Evolutionary conservation across 2,888 invertebrate genomes (phyloP), one percentile per base, ranked within the genome.

Genomic region (Hydraecia micacea): DNA sequence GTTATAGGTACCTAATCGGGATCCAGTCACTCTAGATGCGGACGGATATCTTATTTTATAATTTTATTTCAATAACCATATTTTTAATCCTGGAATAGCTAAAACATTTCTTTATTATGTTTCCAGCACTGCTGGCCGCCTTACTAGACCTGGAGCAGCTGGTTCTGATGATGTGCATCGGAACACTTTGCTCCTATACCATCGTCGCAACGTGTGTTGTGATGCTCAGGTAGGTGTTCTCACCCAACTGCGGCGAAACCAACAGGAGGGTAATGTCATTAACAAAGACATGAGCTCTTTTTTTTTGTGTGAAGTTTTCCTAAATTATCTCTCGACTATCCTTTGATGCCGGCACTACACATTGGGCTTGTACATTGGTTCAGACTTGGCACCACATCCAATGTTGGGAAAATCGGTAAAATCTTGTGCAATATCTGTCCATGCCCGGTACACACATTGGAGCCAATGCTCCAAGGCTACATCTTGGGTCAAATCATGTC

Each of bases 141-240:
- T 91, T 98, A 68, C 97, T 99, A 90, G 98, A 99, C 87, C 96
- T 99, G 75, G 97, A 97, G 6, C 98, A 98, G 86, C 94, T 99
- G 63, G 98, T 99, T 1, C 98, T 98, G 91, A 98, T 99, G 97
- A 98, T 99, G 97, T 98, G 99, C 18, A 98, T 99, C 81, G 98
- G 98, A 11, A 98, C 98, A 0, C 95, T 99, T 1, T 94, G 98
- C 83, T 98, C 98, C 0, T 99, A 99, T 93, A 98, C 98, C 0
- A 98, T 99, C 77, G 99, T 99, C 4, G 98, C 99, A 2, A 97
- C 98, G 11, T 98, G 98, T 88, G 98, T 99, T 11, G 97, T 99
- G n/a, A 96, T 99, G 71, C 95, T 99, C 60, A 97, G 99, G 97
- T 95, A 82, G 0, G 62, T 63, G 36, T 18, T 55, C 5, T 52